phyloP scores from a whole-genome alignment of 2,113 vertebrate species.

The Python bivittatus region DNA sequence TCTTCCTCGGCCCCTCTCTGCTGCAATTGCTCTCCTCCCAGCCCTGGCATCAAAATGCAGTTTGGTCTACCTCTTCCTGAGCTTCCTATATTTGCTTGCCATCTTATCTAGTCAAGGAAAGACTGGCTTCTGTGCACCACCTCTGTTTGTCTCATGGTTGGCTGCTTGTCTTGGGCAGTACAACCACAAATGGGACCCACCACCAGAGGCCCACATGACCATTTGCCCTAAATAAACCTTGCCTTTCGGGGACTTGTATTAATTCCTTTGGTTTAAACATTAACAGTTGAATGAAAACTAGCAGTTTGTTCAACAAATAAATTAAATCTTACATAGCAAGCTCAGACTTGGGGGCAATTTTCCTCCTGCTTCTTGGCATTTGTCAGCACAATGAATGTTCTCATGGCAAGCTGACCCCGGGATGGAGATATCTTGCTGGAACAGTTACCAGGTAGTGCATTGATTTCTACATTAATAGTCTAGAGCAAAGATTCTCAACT shows the following conservation, averaged over 20 bases:
- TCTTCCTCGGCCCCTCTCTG: neutral
- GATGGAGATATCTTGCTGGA: neutral
- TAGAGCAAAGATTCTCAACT: neutral
- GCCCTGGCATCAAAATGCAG: neutral
- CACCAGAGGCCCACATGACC: neutral
- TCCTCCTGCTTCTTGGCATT: neutral
- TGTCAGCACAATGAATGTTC: neutral
- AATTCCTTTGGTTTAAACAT: constrained; percentile 1
- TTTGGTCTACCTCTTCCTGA: neutral
- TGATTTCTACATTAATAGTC: neutral
- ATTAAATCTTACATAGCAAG: constrained; percentile 12
- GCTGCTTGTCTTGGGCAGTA: neutral
- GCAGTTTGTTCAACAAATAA: constrained; percentile 22
- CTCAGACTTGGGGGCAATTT: neutral
- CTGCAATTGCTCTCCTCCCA: neutral
- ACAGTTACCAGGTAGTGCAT: neutral
- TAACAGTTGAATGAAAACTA: constrained; percentile 19
- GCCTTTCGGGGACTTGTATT: neutral
- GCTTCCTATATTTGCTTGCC: neutral
- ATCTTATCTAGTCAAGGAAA: neutral
- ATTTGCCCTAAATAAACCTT: neutral
- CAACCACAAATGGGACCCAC: neutral
- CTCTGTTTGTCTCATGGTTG: neutral
- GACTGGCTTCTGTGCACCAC: neutral
- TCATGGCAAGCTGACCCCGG: neutral